Base-by-base conservation (phyloP, 2,888 invertebrate species). In the Eucera pruinosa region DNA sequence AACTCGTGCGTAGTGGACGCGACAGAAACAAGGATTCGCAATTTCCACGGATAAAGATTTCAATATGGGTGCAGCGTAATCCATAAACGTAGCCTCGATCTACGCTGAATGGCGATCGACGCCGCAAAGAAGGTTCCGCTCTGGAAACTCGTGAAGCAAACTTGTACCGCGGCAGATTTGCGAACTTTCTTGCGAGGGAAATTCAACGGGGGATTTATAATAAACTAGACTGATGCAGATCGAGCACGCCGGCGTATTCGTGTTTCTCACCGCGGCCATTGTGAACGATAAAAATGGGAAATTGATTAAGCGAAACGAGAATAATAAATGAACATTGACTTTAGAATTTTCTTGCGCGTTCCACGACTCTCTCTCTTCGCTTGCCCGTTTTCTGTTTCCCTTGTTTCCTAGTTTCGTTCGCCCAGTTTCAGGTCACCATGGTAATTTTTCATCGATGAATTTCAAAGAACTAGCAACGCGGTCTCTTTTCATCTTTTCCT, bases 181-280 rank as follows among this genome's bases (percentile, higher is more conserved):
- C 62, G 15, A 55, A 78, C 65, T 55, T 80, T 79, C 39, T 47
- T 47, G 2, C 41, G 58, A 27, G 39, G 77, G 20, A 77, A 81
- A 81, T 72, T 66, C 62, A 33, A 27, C 45, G 7, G 27, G 55
- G 68, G 72, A 77, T 81, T 81, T 81, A 65, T 69, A 60, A 72
- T 54, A 72, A 77, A 81, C 72, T 45, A 41, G n/a, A 36, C 15
- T 23, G 64, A 64, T 62, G 62, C 74, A 74, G 72, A 72, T 62
- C 50, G 55, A 61, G 55, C n/a, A 47, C n/a, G 48, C 20, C 47
- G 20, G 39, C 18, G 18, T 36, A 11, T 36, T n/a, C 36, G 1
- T 23, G 48, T 50, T 60, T 47, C 41, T 47, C 20, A 0, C n/a
- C 33, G 13, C 15, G n/a, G n/a, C 5, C 1, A 20, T 52, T 41